Conservation (phyloP, 2,113 vertebrate genomes). For the Cyprinus carpio region DNA sequence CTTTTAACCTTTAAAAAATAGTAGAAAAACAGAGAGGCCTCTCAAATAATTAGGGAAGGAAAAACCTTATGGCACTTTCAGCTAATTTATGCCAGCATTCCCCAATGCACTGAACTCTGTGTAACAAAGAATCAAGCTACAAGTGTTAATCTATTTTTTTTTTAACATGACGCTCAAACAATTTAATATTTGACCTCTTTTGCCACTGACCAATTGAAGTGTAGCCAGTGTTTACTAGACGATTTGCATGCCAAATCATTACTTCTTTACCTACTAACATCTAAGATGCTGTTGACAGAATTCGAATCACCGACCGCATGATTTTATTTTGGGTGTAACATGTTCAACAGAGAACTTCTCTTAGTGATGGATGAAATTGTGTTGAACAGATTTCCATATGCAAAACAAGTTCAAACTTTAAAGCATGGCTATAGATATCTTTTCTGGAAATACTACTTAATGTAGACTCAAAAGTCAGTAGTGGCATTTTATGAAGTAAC, state of each 20-base stretch:
- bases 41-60: neutral
- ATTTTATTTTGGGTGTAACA: slow-evolving; percentile 5
- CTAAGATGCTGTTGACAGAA: neutral
- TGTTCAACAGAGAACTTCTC: neutral
- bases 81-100: neutral
- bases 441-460: neutral
- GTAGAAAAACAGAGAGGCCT: neutral
- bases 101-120: neutral
- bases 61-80: too few species aligned
- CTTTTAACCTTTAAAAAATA: neutral
- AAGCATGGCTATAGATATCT: neutral
- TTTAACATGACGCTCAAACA: neutral
- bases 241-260: neutral
- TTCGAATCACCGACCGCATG: neutral
- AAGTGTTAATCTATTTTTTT: neutral
- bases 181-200: neutral
- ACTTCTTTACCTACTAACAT: neutral
- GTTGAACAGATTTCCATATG: neutral
- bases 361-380: neutral
- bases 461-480: neutral
- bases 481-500: neutral
- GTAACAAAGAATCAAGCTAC: neutral
- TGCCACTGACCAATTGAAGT: neutral
- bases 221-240: neutral
- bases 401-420: neutral